These are phyloP conservation scores for Mirounga angustirostris DNA, from an alignment of 2,113 vertebrate species.

Conservation along the genomic window DNA sequence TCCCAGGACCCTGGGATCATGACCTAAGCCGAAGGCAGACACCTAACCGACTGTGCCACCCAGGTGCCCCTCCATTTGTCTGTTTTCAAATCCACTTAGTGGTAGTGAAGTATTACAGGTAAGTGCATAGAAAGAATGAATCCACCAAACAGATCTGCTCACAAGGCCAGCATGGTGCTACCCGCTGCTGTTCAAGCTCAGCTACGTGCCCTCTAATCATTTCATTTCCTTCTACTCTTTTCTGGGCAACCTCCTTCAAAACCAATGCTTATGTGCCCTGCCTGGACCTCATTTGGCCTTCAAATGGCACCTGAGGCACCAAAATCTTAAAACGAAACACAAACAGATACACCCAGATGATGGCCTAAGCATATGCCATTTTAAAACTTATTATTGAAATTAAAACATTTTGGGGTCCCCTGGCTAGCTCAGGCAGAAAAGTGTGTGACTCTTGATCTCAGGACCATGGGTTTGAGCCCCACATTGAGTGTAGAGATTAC, in stretches of 20 bases:
- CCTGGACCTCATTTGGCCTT: neutral
- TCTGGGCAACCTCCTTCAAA: neutral
- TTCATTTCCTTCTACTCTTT: neutral
- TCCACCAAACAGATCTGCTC: neutral
- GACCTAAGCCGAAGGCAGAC: neutral
- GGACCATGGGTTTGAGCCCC: neutral
- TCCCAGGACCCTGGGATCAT: neutral
- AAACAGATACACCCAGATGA: neutral
- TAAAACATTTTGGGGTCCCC: neutral
- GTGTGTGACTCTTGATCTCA: neutral
- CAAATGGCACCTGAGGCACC: neutral
- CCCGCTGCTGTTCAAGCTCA: neutral
- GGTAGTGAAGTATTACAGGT: neutral
- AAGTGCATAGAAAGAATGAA: neutral
- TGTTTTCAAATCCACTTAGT: neutral
- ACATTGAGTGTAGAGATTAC: neutral
- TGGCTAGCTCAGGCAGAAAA: neutral
- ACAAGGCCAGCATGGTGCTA: accelerated
- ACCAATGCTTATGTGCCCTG: neutral
- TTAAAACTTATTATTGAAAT: neutral
- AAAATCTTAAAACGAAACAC: neutral
- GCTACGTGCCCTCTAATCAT: neutral
- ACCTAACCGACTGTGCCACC: too few species aligned
- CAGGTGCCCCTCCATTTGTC: too few species aligned
- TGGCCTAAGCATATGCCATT: neutral